phyloP scores from a whole-genome alignment of 2,113 vertebrate genomes.

The Thamnophis sirtalis region DNA sequence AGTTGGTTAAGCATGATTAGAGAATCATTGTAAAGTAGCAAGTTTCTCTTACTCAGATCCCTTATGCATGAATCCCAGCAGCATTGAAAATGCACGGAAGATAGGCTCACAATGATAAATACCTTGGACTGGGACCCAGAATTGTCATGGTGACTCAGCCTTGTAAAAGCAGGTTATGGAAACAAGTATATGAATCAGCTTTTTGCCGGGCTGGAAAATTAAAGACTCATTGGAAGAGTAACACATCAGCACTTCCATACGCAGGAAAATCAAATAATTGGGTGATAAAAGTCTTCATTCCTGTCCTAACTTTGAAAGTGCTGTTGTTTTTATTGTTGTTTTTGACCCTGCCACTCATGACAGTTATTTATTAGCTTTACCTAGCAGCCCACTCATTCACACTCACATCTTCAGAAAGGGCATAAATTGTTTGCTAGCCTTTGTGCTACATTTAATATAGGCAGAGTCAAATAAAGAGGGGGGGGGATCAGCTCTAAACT shows the following conservation, averaged over 20 bases:
- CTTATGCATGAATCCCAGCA: background rate
- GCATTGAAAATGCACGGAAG: background rate
- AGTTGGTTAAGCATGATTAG: background rate
- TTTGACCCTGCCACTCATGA: background rate
- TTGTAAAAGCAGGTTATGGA: constrained; percentile 60
- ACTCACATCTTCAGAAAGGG: background rate
- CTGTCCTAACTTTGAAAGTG: constrained; percentile 33
- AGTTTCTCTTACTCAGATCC: background rate
- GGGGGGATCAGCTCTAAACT: background rate
- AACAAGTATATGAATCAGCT: constrained; percentile 41
- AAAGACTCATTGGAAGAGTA: constrained; percentile 53
- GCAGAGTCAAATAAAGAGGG: background rate
- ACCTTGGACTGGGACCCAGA: constrained; percentile 48
- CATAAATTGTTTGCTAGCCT: background rate
- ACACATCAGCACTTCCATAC: constrained; percentile 10
- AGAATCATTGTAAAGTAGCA: background rate
- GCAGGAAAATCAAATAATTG: background rate
- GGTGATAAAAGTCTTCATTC: constrained; percentile 23
- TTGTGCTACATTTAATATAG: background rate
- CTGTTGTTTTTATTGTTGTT: background rate
- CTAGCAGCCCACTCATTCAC: background rate
- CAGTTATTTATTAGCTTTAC: background rate
- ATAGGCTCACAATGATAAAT: constrained; percentile 22
- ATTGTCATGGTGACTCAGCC: constrained; percentile 44
- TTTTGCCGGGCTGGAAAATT: constrained; percentile 55